Evolutionary conservation across 2,113 vertebrate species (phyloP).

Genomic region (Cyprichromis sp.): DNA sequence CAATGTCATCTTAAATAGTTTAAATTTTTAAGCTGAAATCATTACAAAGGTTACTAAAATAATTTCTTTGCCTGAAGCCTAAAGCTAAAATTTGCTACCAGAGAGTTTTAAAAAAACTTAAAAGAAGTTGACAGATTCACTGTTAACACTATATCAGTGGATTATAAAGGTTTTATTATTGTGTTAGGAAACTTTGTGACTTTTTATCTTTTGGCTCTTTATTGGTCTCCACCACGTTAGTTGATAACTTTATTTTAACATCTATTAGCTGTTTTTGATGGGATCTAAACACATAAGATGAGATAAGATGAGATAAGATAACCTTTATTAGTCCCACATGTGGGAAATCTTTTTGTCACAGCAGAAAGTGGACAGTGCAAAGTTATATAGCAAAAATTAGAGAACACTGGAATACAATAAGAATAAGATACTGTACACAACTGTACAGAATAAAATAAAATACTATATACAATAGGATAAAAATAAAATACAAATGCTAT

Average conservation of each 20-base stretch:
- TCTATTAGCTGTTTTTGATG: not conserved
- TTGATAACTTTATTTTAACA: not conserved
- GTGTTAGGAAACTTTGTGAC: not conserved
- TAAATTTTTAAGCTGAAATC: accelerated
- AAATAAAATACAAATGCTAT: not conserved
- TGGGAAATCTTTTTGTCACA: not conserved
- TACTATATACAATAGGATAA: not conserved
- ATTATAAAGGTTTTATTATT: accelerated
- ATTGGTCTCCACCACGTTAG: not conserved
- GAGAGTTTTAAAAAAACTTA: not conserved
- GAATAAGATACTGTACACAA: not conserved
- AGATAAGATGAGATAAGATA: not conserved
- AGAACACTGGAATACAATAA: not conserved
- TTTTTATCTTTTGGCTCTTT: not conserved
- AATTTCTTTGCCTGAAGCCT: not conserved
- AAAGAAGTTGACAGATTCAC: not conserved
- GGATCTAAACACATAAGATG: not conserved
- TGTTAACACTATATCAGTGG: not conserved
- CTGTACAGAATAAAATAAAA: too few species aligned
- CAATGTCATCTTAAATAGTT: not conserved
- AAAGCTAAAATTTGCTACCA: not conserved
- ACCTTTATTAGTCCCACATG: not conserved
- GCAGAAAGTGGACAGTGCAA: accelerated
- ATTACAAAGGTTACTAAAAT: not conserved
- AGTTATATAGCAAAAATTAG: accelerated